Base-by-base conservation (phyloP, 2,888 invertebrate species). In the Sminthurinus aureus region DNA sequence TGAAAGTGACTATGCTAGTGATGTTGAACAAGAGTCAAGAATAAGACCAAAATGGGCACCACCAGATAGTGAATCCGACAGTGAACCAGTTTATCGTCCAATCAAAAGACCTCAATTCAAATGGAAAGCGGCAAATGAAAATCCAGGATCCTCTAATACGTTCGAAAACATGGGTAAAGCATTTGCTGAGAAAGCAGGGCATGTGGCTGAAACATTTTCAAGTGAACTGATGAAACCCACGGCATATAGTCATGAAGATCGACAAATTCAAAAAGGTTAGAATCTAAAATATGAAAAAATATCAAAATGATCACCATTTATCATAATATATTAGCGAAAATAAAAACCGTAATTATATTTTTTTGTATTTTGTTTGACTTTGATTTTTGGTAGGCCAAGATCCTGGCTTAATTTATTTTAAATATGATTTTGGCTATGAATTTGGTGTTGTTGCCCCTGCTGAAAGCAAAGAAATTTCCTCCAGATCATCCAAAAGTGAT, bases 371-470 rank as follows among this genome's bases (percentile, higher is more conserved):
- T 22, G 2, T 24, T 81, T 51, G 2, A 13, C 13, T 58, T 58
- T 58, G 9, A 58, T 15, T 58, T 73, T n/a, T 38, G 94, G 94
- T 94, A 87, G 94, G 74, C 26, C 81, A 74, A 75, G 81, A 94
- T 89, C 94, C 94, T 78, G 94, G 94, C 88, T 91, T 95, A 85
- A 94, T 95, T 89, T 95, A 95, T 91, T 95, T 95, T 92, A 95
- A 95, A 91, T 95, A 95, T 90, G 95, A 95, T 91, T 95, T 95
- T 89, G 94, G 94, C 88, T 95, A 94, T 90, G 95, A 95, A 90
- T 94, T 94, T 89, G 94, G 94, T 85, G 93, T 94, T 87, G 92
- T 82, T 2, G 71, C 26, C n/a, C 82, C 82, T 12, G 50, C 67
- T 6, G 82, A 81, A 64, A 51, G 18, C 20, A n/a, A 12, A 18